phyloP scores from a whole-genome alignment of 2,797 vertebrate genomes.

The Sylvia borin region DNA sequence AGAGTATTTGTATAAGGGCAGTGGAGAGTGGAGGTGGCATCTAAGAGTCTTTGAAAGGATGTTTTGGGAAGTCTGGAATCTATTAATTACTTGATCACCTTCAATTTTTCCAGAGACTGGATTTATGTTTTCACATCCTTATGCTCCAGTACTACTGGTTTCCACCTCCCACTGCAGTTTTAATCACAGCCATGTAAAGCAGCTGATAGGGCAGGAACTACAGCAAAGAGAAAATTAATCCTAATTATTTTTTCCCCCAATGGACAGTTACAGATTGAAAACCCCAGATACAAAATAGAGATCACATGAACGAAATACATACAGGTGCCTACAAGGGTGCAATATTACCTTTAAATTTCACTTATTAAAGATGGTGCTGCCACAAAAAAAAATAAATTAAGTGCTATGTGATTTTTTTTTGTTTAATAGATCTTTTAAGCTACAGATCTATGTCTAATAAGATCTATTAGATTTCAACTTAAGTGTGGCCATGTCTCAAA shows the following conservation, averaged over 20 bases:
- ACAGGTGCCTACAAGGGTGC: background rate
- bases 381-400: background rate
- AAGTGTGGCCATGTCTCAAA: fast-evolving
- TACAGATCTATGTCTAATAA: too few species aligned
- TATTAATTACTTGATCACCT: background rate
- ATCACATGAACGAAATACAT: background rate
- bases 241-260: fast-evolving
- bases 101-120: background rate
- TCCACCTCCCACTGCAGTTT: background rate
- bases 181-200: background rate
- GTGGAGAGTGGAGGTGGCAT: background rate
- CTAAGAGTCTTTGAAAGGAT: background rate
- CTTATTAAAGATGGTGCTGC: fast-evolving
- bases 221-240: background rate
- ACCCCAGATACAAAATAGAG: fast-evolving
- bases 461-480: too few species aligned
- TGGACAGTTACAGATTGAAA: background rate
- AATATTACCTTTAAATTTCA: background rate
- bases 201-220: background rate
- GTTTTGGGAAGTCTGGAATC: background rate
- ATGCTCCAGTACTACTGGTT: background rate
- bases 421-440: background rate
- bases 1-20: background rate
- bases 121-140: background rate
- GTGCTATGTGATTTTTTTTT: background rate